Conservation (phyloP, 2,113 vertebrate genomes). For the Oceanodroma tethys region DNA sequence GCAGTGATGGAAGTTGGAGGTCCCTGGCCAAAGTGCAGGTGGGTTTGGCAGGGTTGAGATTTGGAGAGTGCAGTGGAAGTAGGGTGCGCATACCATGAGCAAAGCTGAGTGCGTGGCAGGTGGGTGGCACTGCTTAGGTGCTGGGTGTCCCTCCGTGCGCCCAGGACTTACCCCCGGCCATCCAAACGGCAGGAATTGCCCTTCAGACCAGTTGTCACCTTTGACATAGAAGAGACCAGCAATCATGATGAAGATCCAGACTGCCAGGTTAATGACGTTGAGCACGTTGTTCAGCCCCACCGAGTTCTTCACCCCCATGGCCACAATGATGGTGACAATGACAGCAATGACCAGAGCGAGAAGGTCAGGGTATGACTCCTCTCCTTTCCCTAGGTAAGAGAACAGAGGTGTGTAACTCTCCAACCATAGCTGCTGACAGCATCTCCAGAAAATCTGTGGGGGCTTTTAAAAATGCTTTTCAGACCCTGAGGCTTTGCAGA, state of each 20-base stretch:
- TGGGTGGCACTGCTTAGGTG: background rate
- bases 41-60: background rate
- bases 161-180: slow-evolving; percentile 92
- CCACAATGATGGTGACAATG: slow-evolving; percentile 86
- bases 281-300: slow-evolving; percentile 94
- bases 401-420: background rate
- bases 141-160: fast-evolving
- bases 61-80: background rate
- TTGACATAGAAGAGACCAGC: slow-evolving; percentile 91
- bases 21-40: background rate
- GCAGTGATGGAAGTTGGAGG: background rate
- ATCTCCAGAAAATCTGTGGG: background rate
- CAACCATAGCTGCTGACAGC: background rate
- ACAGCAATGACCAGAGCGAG: slow-evolving; percentile 89
- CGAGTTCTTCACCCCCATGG: slow-evolving; percentile 91
- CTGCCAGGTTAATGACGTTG: slow-evolving; percentile 89
- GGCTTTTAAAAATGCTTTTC: background rate
- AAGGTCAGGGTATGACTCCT: slow-evolving; percentile 92
- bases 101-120: background rate
- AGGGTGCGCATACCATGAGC: fast-evolving
- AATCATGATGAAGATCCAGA: slow-evolving; percentile 94
- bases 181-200: slow-evolving; percentile 89
- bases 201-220: slow-evolving; percentile 86
- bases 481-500: background rate
- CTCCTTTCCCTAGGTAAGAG: slow-evolving; percentile 85